Evolutionary conservation across 2,888 invertebrate genomes (phyloP), one percentile per base, ranked within the genome.

Genomic region (Athetis lepigone): DNA sequence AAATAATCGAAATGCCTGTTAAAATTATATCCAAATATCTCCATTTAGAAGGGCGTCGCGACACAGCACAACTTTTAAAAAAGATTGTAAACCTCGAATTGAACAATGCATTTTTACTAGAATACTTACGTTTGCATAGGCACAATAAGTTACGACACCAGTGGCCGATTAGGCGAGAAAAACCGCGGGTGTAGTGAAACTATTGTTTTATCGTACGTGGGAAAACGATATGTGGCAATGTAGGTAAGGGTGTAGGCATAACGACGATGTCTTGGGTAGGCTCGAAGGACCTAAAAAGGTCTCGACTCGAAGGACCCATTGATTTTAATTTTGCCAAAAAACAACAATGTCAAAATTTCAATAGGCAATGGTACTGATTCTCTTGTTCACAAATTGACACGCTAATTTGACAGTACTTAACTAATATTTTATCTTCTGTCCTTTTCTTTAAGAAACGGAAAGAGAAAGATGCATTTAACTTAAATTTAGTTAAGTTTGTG

Each of bases 71-170:
- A n/a, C n/a, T n/a, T n/a, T n/a, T n/a, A n/a, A n/a, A n/a, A n/a
- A n/a, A n/a, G n/a, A n/a, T n/a, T n/a, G n/a, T n/a, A 60, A 61
- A 68, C 63, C 70, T 65, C 65, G 71, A 81, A 77, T 73, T 61
- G 73, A 90, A 90, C 91, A 89, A 90, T 89, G 81, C 79, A 64
- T 29, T 56, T 83, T 81, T 81, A 78, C 77, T 69, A 59, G 76
- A 61, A 73, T 73, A 49, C 70, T 72, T 80, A 75, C 59, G 70
- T 62, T 63, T 73, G 70, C 70, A 81, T 73, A 33, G 33, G 33
- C 4, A 89, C 92, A 91, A 90, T 90, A 83, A 82, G 87, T 94
- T 93, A 92, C 92, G 90, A 92, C 89, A 94, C 84, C 43, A 67
- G 82, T 85, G 87, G 87, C 85, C 89, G 90, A 92, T 92, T 92